Percentiles rank a stretch among this genome's conserved stretches.
Conservation (phyloP, 2,888 invertebrate species). For the Cataglyphis livida region DNA sequence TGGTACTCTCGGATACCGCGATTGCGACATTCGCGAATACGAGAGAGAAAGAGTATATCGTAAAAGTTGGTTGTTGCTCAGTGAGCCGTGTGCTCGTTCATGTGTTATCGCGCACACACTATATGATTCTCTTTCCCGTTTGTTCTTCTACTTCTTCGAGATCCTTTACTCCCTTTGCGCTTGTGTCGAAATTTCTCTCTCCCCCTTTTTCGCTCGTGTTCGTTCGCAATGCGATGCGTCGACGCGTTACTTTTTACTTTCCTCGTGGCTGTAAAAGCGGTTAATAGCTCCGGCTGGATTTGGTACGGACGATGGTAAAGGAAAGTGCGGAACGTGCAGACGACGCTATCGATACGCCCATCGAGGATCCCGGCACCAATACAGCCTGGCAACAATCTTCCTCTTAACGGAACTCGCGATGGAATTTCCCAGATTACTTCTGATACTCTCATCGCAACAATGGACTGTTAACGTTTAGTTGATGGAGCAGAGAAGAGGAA, state of each 20-base stretch:
- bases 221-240: constrained; percentile 4
- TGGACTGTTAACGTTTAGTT: constrained; percentile 12
- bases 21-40: constrained; percentile 63
- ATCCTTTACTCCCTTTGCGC: constrained; percentile 11
- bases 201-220: background rate
- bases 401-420: constrained; percentile 26
- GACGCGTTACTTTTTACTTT: constrained; percentile 66
- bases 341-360: constrained; percentile 54
- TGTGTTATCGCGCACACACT: constrained; percentile 57
- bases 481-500: background rate
- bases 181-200: background rate
- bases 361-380: background rate
- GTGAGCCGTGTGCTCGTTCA: constrained; percentile 63
- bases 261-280: constrained; percentile 62
- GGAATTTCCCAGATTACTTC: constrained; percentile 32
- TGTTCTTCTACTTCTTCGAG: constrained; percentile 13
- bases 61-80: constrained; percentile 72
- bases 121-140: constrained; percentile 24
- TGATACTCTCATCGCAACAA: constrained; percentile 15
- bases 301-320: constrained; percentile 60
- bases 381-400: background rate
- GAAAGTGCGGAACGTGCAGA: constrained; percentile 40
- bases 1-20: constrained; percentile 54
- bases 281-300: constrained; percentile 68
- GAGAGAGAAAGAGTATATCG: constrained; percentile 54